Base-by-base conservation (phyloP, 2,888 invertebrate species). In the Prosapia bicincta region DNA sequence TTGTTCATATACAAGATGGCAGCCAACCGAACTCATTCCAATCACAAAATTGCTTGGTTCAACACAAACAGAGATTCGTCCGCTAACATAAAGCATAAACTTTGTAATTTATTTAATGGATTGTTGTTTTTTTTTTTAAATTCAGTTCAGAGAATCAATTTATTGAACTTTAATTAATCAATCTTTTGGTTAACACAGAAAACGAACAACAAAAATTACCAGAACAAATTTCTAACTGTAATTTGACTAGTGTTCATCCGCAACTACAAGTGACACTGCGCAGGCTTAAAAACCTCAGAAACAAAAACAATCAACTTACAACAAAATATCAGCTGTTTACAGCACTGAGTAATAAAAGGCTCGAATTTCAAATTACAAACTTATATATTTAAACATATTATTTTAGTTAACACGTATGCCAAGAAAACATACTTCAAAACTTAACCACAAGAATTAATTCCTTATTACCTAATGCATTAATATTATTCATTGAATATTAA, bases 1-100 rank as follows among this genome's bases (percentile, higher is more conserved):
- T 89, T 88, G 89, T 89, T 88, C 88, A 87, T 87, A 87, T 88
- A 87, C 89, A 89, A 89, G 88, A 89, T 89, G 89, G 89, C 89
- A 88, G 87, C 89, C 88, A 86, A 86, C 78, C 79, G 77, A 76
- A 70, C 74, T 78, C 77, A 76, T 79, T 80, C 80, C 67, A 76
- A 80, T 79, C 79, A 80, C 77, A 77, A 78, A 78, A 78, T 69
- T 69, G 74, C 69, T 69, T 72, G 69, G 54, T 66, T 69, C 54
- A 54, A 54, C 54, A 54, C 54, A 54, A 54, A 20, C 54, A 13
- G 54, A 54, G 54, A 54, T 54, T 54, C 54, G 54, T 54, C 54
- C 54, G 54, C 54, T 54, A 6, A 54, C 54, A 54, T 54, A 54
- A 54, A 54, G 54, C 20, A 54, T 54, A 20, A 20, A 54, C 20